Evolutionary conservation across 2,888 invertebrate species (phyloP).

Genomic region (Cinara cedri): DNA sequence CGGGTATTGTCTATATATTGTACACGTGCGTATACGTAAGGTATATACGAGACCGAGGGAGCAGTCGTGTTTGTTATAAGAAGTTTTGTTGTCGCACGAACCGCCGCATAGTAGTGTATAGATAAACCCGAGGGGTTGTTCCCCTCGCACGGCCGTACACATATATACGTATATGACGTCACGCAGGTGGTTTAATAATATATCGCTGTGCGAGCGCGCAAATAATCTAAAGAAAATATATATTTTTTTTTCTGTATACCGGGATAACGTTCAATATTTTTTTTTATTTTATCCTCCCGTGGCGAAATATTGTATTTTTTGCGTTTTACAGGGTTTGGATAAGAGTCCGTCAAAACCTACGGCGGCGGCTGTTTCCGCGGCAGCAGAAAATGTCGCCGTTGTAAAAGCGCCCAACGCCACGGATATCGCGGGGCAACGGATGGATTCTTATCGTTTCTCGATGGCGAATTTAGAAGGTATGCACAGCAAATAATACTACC

Average conservation of each 20-base stretch:
- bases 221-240: neutral
- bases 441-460: slow-evolving; percentile 90
- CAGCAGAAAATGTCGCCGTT: slow-evolving; percentile 1
- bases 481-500: neutral
- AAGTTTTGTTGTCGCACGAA: slow-evolving; percentile 42
- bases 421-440: slow-evolving; percentile 75
- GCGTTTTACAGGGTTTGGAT: slow-evolving; percentile 73
- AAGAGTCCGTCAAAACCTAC: slow-evolving; percentile 63
- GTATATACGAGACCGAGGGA: neutral
- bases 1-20: too few relatives aligned
- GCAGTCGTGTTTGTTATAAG: slow-evolving; percentile 33
- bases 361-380: neutral
- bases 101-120: neutral
- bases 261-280: neutral
- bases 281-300: too few relatives aligned
- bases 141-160: slow-evolving; percentile 25
- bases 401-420: slow-evolving; percentile 63
- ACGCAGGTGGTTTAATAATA: slow-evolving; percentile 26
- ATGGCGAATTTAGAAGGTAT: slow-evolving; percentile 90
- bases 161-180: neutral
- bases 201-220: neutral
- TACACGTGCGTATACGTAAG: neutral
- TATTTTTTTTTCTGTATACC: neutral
- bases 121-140: slow-evolving; percentile 8
- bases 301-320: slow-evolving; percentile 57